Conservation (phyloP, 2,797 vertebrate genomes). For the Acridotheres tristis region DNA sequence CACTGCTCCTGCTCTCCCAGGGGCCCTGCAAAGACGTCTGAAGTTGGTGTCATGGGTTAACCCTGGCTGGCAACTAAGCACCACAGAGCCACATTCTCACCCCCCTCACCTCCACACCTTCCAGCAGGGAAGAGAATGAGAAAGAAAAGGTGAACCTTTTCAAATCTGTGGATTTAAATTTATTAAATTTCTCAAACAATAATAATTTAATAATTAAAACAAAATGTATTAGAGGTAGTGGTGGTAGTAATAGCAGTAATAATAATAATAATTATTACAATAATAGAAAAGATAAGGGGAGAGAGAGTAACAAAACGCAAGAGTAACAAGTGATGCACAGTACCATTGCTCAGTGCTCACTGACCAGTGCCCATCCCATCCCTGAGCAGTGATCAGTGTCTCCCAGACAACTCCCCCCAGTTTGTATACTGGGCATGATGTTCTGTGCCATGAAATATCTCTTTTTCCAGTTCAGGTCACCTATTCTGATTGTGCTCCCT, state of each 20-base stretch:
- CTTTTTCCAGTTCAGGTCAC: background rate
- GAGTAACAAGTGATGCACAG: background rate
- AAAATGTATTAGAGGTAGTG: no score
- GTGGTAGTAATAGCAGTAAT: fast-evolving
- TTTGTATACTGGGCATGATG: background rate
- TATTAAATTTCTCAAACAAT: background rate
- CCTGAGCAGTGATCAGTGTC: no score
- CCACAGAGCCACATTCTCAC: background rate
- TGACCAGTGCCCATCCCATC: background rate
- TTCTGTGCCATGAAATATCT: background rate
- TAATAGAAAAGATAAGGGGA: no score
- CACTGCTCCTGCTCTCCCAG: background rate
- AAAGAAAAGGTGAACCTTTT: background rate
- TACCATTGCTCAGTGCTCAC: background rate
- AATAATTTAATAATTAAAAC: background rate
- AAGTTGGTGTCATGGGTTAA: background rate
- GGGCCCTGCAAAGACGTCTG: background rate
- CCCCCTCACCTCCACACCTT: background rate
- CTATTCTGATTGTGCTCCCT: background rate
- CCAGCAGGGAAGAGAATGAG: background rate
- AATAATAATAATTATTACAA: fast-evolving
- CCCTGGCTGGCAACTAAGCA: background rate
- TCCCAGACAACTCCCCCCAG: background rate
- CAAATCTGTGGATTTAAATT: background rate
- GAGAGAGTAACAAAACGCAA: background rate